These are phyloP conservation scores for Australoheros scitulus DNA, from an alignment of 2,113 vertebrate species.

Conservation along the genomic window DNA sequence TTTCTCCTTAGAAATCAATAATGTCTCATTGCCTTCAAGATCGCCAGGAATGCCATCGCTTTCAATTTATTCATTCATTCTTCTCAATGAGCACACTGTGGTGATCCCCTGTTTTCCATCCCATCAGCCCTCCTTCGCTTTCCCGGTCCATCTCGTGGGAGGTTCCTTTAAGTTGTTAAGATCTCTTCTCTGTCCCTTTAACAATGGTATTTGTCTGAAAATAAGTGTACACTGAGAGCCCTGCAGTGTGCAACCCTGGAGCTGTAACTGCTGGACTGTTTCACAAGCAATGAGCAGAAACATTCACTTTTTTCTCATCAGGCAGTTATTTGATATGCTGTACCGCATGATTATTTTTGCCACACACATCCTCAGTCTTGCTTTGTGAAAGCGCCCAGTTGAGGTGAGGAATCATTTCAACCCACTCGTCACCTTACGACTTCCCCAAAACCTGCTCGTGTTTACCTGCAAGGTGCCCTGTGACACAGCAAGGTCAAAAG, in stretches of 20 bases:
- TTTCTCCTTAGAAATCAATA: slow-evolving; percentile 74
- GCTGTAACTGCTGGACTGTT: not conserved
- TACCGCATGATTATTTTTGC: slow-evolving; percentile 10
- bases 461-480: slow-evolving; percentile 33
- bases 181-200: slow-evolving; percentile 27
- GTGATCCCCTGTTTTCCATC: slow-evolving; percentile 50
- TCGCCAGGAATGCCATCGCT: slow-evolving; percentile 58
- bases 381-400: slow-evolving; percentile 6
- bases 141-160: slow-evolving; percentile 30
- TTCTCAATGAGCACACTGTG: slow-evolving; percentile 50
- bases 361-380: not conserved
- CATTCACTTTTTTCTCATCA: slow-evolving; percentile 30
- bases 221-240: not conserved
- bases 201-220: slow-evolving; percentile 25
- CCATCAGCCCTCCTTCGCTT: slow-evolving; percentile 15
- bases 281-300: slow-evolving; percentile 22
- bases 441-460: slow-evolving; percentile 4
- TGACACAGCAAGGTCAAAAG: slow-evolving; percentile 18
- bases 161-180: slow-evolving; percentile 40
- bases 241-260: not conserved
- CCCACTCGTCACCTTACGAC: not conserved
- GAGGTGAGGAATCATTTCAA: slow-evolving; percentile 22
- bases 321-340: slow-evolving; percentile 23
- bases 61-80: slow-evolving; percentile 64
- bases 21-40: slow-evolving; percentile 63